These are phyloP conservation scores for Xestia rhomboidea DNA, from an alignment of 2,888 invertebrate species.

Conservation along the genomic window DNA sequence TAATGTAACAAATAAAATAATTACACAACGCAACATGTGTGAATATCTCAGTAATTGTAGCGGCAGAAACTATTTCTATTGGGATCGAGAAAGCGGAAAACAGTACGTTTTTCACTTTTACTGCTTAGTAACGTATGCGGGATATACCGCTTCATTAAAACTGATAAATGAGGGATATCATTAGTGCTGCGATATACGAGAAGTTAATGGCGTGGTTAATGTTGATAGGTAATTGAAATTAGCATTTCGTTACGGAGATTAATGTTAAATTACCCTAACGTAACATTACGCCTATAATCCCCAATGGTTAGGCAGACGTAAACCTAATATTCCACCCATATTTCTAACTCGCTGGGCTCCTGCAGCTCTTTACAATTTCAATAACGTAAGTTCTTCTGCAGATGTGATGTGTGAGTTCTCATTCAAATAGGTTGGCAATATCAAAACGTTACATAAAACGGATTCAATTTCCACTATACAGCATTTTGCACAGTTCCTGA, in stretches of 20 bases:
- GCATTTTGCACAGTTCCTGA: background rate
- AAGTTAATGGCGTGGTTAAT: background rate
- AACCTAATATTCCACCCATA: too few relatives aligned
- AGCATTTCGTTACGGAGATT: background rate
- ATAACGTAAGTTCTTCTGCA: background rate
- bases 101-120: slow-evolving; percentile 56
- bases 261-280: background rate
- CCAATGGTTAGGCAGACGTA: too few relatives aligned
- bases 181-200: background rate
- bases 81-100: slow-evolving; percentile 54
- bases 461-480: background rate
- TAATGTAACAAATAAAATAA: slow-evolving; percentile 27
- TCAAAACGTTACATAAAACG: too few relatives aligned
- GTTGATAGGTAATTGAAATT: background rate
- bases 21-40: slow-evolving; percentile 29
- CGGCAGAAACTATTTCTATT: slow-evolving; percentile 36
- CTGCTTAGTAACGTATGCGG: slow-evolving; percentile 30
- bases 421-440: too few relatives aligned
- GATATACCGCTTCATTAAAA: slow-evolving; percentile 34
- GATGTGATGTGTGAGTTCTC: background rate
- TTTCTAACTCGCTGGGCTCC: background rate
- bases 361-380: background rate
- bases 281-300: too few relatives aligned
- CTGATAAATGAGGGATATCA: slow-evolving; percentile 18
- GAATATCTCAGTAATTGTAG: slow-evolving; percentile 15